Evolutionary conservation across 2,888 invertebrate genomes (phyloP).

Genomic region (Caenorhabditis sulstoni): DNA sequence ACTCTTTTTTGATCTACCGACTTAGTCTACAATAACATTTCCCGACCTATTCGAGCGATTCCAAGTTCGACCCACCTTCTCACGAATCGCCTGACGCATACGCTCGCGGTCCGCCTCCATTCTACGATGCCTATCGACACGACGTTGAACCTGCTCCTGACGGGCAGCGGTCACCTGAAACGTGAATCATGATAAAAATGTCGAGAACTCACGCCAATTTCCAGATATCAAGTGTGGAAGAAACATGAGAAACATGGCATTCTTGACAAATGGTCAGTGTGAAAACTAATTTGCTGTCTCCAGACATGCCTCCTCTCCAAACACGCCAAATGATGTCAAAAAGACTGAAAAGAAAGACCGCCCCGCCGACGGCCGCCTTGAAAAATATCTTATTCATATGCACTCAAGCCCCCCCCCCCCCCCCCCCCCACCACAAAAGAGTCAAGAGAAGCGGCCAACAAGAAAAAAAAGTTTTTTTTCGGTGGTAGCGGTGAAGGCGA

Average conservation of each 20-base stretch:
- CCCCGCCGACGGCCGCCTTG: conserved; percentile 4
- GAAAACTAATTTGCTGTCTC: neutral
- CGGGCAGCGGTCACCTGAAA: conserved; percentile 92
- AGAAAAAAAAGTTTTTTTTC: conserved; percentile 18
- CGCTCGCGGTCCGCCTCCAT: conserved; percentile 99
- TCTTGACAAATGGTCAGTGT: no score
- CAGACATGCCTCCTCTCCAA: no score
- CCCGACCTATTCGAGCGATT: no score
- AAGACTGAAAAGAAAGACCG: conserved; percentile 11
- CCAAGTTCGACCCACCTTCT: conserved; percentile 87
- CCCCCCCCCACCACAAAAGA: conserved; percentile 9
- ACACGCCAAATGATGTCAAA: conserved; percentile 25
- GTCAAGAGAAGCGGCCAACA: conserved; percentile 6
- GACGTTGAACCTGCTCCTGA: conserved; percentile 94
- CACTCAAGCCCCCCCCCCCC: no score
- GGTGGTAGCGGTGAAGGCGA: no score
- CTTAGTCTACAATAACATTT: no score
- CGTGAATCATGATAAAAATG: no score
- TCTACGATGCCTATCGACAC: conserved; percentile 98
- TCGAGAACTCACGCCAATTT: no score
- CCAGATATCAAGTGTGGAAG: no score
- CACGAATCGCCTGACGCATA: conserved; percentile 98
- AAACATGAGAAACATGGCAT: no score
- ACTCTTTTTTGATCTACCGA: no score
- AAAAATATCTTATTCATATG: conserved; percentile 56